A percentile compares a stretch with the other conserved stretches of the same genome.
These are phyloP conservation scores for Nasonia oneida DNA, from an alignment of 2,888 invertebrate species.

Conservation along the genomic window DNA sequence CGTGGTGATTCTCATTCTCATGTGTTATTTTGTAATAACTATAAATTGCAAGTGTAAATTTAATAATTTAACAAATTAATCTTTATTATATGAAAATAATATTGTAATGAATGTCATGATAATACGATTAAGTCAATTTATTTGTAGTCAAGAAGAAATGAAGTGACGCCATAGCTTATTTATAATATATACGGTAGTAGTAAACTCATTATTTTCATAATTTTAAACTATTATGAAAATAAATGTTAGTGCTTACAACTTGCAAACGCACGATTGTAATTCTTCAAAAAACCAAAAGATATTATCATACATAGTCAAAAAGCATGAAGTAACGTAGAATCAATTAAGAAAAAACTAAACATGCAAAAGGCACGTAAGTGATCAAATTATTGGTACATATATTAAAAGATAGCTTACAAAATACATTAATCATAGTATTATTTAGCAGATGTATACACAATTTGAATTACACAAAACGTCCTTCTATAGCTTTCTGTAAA, in stretches of 20 bases:
- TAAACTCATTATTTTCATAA: conserved; percentile 7
- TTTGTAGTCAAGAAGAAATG: neutral
- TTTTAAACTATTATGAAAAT: conserved; percentile 21
- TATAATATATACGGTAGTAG: neutral
- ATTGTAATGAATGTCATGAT: conserved; percentile 28
- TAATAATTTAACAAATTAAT: neutral
- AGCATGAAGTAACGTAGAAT: conserved; percentile 3
- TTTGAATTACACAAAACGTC: conserved; percentile 66
- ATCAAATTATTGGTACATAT: conserved; percentile 64
- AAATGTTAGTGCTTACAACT: neutral
- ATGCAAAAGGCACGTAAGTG: conserved; percentile 56
- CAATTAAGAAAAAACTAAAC: conserved; percentile 28
- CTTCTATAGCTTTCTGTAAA: conserved; percentile 59
- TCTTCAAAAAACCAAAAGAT: conserved; percentile 20
- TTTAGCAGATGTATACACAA: conserved; percentile 68
- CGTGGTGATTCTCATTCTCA: too few species aligned
- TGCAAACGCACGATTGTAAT: neutral
- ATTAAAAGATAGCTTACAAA: conserved; percentile 70
- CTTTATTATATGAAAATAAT: conserved; percentile 44
- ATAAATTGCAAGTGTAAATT: neutral
- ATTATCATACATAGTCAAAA: neutral
- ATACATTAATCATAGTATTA: conserved; percentile 69
- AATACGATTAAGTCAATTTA: conserved; percentile 4
- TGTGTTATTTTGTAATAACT: neutral
- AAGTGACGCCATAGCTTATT: conserved; percentile 11